Evolutionary conservation across 2,888 invertebrate genomes (phyloP), one percentile per base, ranked within the genome.

Genomic region (Eulithis prunata): DNA sequence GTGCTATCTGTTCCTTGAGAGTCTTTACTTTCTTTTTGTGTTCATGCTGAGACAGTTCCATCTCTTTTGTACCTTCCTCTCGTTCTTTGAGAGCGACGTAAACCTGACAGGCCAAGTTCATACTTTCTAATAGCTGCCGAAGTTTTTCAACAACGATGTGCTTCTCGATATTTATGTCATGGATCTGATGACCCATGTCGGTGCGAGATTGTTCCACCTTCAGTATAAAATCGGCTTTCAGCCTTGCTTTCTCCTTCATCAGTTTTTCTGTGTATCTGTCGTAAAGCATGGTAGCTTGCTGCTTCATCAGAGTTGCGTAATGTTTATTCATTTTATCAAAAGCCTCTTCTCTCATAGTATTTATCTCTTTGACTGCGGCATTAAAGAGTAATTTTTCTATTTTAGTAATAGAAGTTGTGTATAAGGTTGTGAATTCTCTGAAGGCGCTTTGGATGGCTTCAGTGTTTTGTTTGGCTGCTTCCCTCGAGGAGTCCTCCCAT

Each of bases 61-160:
- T 78, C 76, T 87, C 81, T 75, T 85, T 85, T 52, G 77, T 63
- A 58, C 84, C 86, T 68, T 82, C 86, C 64, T 89, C 87, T 67
- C 83, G 80, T 75, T 93, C 93, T 76, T 90, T 91, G 13, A 91
- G 64, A n/a, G 90, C 88, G 1, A 91, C 87, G 71, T 92, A 93
- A 7, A 89, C 80, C 78, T 89, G 86, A 77, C 92, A 91, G 7
- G 92, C 92, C n/a, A 91, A 75, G 60, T 88, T 91, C 74, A 88
- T 87, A 70, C 86, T 87, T 75, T 89, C 83, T 3, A 90, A 75
- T 28, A 84, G 73, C 46, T 86, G 76, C 60, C 87, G 77, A 12
- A 89, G 55, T 57, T 88, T 91, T 70, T 91, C 89, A 62, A 90
- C 71, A 36, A 85, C 83, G n/a, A 80, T 62, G 69, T 89, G 87